A percentile compares a stretch with the other conserved stretches of the same genome.
These are phyloP conservation scores for Orchestia grillus DNA, from an alignment of 1,140 invertebrate species.

Conservation along the genomic window DNA sequence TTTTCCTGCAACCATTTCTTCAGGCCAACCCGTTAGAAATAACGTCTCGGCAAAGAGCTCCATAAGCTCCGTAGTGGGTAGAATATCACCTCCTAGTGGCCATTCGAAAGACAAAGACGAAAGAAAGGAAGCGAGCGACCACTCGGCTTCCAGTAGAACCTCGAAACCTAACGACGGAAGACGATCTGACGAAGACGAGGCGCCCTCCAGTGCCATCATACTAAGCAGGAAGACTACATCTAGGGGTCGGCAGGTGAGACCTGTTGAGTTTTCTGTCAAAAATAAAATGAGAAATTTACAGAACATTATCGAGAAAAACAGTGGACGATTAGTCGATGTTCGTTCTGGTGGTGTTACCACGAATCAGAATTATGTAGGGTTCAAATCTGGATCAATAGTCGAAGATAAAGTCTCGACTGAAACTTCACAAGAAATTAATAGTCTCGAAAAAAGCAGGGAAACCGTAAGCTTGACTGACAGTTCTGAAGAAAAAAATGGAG, in stretches of 20 bases:
- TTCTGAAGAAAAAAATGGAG: neutral
- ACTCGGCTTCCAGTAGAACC: neutral
- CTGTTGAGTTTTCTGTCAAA: neutral
- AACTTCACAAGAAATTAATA: neutral
- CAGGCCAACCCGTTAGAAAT: neutral
- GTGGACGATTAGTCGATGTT: neutral
- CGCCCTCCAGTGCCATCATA: neutral
- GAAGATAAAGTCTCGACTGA: neutral
- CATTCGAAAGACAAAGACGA: neutral
- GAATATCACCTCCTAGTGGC: neutral
- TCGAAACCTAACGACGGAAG: neutral
- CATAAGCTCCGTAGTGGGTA: neutral
- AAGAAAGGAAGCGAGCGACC: neutral
- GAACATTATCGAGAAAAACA: neutral
- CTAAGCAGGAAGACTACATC: neutral
- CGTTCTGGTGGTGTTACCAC: neutral
- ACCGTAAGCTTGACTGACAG: neutral
- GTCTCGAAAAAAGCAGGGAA: neutral
- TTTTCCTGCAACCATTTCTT: neutral
- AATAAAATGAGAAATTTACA: neutral
- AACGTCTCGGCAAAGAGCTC: neutral
- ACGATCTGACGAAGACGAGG: neutral
- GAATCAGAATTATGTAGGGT: neutral
- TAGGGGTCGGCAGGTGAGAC: neutral
- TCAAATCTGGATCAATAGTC: neutral